phyloP scores from a whole-genome alignment of 2,113 vertebrate species.

The Heterocephalus glaber region DNA sequence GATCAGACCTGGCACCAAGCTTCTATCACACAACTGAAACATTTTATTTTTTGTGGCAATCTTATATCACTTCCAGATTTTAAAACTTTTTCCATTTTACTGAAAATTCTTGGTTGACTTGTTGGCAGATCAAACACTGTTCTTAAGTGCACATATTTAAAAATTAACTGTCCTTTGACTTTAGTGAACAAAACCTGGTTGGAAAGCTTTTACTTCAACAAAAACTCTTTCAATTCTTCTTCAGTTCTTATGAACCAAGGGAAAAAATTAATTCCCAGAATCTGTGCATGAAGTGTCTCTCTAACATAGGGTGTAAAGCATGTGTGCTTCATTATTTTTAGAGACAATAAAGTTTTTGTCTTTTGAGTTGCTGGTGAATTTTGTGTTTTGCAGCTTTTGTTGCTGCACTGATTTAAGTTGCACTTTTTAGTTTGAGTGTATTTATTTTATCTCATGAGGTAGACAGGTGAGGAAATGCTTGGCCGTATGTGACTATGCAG shows the following conservation, averaged over 20 bases:
- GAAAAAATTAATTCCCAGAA: not conserved
- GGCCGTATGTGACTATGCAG: not conserved
- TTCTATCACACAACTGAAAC: constrained; percentile 72
- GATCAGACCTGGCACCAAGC: constrained; percentile 68
- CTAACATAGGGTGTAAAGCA: not conserved
- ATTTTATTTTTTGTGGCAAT: constrained; percentile 78
- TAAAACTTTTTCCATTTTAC: constrained; percentile 75
- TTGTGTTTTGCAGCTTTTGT: constrained; percentile 46
- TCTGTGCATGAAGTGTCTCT: not conserved
- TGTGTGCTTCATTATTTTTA: not conserved
- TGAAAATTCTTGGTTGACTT: constrained; percentile 76
- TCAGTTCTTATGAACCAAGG: constrained; percentile 48
- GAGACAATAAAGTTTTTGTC: not conserved
- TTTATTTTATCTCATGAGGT: not conserved
- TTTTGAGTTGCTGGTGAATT: constrained; percentile 1
- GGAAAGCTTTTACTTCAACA: constrained; percentile 65
- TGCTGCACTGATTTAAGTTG: not conserved
- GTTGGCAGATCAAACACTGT: constrained; percentile 65
- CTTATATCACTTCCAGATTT: constrained; percentile 78
- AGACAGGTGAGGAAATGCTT: not conserved
- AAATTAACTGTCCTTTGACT: constrained; percentile 74
- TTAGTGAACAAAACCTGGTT: constrained; percentile 61
- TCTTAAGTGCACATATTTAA: constrained; percentile 76
- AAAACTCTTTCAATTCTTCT: constrained; percentile 57
- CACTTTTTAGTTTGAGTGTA: not conserved